These are phyloP conservation scores for Sthenelais limicola DNA, from an alignment of 2,888 invertebrate genomes.

Conservation along the genomic window DNA sequence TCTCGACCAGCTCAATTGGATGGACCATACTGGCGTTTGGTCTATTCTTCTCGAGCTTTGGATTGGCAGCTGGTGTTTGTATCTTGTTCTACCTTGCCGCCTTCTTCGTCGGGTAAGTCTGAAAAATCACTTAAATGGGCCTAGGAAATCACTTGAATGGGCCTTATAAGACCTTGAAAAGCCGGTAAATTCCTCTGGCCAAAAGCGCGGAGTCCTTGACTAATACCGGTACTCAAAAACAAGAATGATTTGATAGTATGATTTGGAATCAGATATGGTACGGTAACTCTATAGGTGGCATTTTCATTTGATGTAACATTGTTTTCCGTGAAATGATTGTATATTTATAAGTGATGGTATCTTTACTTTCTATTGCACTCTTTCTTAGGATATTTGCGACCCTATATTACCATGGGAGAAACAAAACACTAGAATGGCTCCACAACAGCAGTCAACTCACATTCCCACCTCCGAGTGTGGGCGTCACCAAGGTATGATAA, in stretches of 20 bases:
- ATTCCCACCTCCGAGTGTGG: conserved; percentile 47
- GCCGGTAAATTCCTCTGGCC: not conserved
- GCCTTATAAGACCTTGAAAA: not conserved
- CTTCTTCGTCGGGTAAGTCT: conserved; percentile 47
- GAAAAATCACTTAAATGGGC: not conserved
- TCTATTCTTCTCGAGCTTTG: conserved; percentile 49
- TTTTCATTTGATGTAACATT: too few relatives aligned
- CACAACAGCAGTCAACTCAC: conserved; percentile 35
- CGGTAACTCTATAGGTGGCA: too few relatives aligned
- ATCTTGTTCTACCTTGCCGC: conserved; percentile 41
- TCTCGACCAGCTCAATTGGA: conserved; percentile 42
- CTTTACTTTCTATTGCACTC: not conserved
- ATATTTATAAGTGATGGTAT: too few relatives aligned
- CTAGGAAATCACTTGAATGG: not conserved
- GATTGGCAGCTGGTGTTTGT: conserved; percentile 45
- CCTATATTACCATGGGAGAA: conserved; percentile 41
- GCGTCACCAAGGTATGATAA: conserved; percentile 50
- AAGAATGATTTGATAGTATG: too few relatives aligned
- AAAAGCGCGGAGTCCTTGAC: too few relatives aligned
- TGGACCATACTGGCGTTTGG: conserved; percentile 47
- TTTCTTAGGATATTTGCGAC: conserved; percentile 41
- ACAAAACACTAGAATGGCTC: conserved; percentile 39
- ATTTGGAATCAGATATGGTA: too few relatives aligned
- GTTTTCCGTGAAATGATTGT: too few relatives aligned
- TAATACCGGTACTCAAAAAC: too few relatives aligned